Percentiles rank a stretch among this genome's conserved stretches.
Evolutionary conservation across 2,888 invertebrate species (phyloP).

Genomic region (Zootermopsis nevadensis): DNA sequence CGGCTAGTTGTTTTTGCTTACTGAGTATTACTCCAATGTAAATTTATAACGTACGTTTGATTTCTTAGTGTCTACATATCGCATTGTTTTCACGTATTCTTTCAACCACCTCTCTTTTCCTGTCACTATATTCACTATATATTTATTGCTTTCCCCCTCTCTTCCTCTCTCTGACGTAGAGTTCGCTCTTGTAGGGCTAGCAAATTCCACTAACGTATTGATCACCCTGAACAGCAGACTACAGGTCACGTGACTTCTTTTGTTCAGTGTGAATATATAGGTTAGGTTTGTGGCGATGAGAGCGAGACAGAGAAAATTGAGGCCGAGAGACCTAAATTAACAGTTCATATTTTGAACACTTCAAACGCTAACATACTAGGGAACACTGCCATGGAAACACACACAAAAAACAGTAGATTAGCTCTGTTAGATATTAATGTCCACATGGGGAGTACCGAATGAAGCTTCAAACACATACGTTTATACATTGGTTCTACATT

Average conservation of each 20-base stretch:
- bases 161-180: neutral
- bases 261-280: conserved; percentile 48
- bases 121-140: neutral
- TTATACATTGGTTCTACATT: neutral
- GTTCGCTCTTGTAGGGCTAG: conserved; percentile 2
- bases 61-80: too few species aligned
- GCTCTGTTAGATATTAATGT: neutral
- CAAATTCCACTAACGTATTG: conserved; percentile 44
- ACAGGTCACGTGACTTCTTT: conserved; percentile 48
- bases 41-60: too few species aligned
- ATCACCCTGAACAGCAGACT: conserved; percentile 46
- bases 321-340: conserved; percentile 48
- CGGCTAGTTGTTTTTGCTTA: too few species aligned
- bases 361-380: neutral
- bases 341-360: conserved; percentile 46
- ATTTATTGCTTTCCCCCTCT: neutral
- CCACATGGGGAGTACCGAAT: neutral
- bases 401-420: neutral
- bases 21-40: neutral
- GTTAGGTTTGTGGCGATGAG: conserved; percentile 10
- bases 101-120: too few species aligned
- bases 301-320: conserved; percentile 43
- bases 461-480: neutral
- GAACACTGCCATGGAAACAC: neutral
- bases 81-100: too few species aligned